Percentiles rank a stretch among this genome's conserved stretches.
Evolutionary conservation across 1,140 invertebrate genomes (phyloP).

Genomic region (Spodoptera frugiperda): DNA sequence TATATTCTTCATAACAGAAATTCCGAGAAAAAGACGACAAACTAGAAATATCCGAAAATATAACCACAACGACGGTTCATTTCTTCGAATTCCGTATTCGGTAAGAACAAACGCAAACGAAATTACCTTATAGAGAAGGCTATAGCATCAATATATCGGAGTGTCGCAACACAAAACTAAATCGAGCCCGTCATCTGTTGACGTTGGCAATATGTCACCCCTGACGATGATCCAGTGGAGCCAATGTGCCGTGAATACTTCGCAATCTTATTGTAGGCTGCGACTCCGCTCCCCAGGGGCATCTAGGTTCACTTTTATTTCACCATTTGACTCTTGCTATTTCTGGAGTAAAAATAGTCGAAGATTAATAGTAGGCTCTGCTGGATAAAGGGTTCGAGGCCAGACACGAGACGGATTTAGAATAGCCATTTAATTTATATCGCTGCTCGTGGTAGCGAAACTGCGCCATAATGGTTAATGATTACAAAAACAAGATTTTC

Average conservation of each 20-base stretch:
- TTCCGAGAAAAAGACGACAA: too few relatives aligned
- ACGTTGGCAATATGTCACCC: background rate
- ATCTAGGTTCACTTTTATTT: slow-evolving; percentile 2
- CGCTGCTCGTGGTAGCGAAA: background rate
- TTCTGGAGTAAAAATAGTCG: background rate
- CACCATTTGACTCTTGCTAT: background rate
- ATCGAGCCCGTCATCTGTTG: background rate
- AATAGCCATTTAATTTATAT: background rate
- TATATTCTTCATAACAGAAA: too few relatives aligned
- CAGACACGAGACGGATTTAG: background rate
- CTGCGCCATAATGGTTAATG: too few relatives aligned
- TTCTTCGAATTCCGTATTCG: too few relatives aligned
- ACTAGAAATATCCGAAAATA: too few relatives aligned
- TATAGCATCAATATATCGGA: too few relatives aligned
- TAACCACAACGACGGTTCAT: too few relatives aligned
- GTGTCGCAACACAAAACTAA: slow-evolving; percentile 2
- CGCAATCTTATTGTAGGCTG: slow-evolving; percentile 1
- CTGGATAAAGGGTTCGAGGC: background rate
- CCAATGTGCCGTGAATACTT: background rate
- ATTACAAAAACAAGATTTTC: too few relatives aligned
- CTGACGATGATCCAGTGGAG: background rate
- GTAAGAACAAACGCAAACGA: too few relatives aligned
- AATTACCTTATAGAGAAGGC: too few relatives aligned
- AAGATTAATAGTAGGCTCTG: background rate
- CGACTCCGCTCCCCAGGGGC: background rate